Base-by-base conservation (phyloP, 2,888 invertebrate species). In the Lithophane semibrunnea region DNA sequence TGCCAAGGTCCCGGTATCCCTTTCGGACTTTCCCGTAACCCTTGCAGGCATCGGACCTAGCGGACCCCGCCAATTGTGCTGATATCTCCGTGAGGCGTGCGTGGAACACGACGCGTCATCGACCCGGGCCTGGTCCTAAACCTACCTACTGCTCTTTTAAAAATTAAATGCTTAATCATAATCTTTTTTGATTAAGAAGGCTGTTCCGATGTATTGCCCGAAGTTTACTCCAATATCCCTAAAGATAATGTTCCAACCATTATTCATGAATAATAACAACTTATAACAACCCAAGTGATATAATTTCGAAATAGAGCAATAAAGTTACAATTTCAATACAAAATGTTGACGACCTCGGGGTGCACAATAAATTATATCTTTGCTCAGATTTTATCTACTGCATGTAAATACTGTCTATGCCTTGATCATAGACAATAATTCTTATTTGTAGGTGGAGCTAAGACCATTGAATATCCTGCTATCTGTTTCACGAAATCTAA, bases 261-360 rank as follows among this genome's bases (percentile, higher is more conserved):
- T 37, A 21, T 16, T 24, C n/a, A 47, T 47, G 12, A 73, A 29
- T 21, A 13, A 0, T 61, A 18, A 44, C 8, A 9, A 29, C 5
- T 21, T 9, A 0, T 61, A 18, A 44, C 8, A 9, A 29, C 5
- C 29, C 37, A 75, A 42, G 3, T 13, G 21, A 42, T 60, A 5
- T 49, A 49, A 71, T 47, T 49, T 58, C 5, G 24, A 52, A 29
- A 13, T 10, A 42, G 7, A 10, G 16, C 18, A 69, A 49, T 72
- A 49, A 67, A 58, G 24, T 80, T 47, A 77, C 72, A 76, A 75
- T 72, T 80, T 66, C 44, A 68, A 84, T 80, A 73, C 79, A 73
- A 84, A 81, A 86, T 79, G 84, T 60, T 60, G 81, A 66, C 73
- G 80, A 77, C 90, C 88, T 81, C 71, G 47, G 13, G n/a, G 63